A percentile compares a stretch with the other conserved stretches of the same genome.
Conservation (phyloP, 2,113 vertebrate genomes). For the Pristiophorus japonicus region DNA sequence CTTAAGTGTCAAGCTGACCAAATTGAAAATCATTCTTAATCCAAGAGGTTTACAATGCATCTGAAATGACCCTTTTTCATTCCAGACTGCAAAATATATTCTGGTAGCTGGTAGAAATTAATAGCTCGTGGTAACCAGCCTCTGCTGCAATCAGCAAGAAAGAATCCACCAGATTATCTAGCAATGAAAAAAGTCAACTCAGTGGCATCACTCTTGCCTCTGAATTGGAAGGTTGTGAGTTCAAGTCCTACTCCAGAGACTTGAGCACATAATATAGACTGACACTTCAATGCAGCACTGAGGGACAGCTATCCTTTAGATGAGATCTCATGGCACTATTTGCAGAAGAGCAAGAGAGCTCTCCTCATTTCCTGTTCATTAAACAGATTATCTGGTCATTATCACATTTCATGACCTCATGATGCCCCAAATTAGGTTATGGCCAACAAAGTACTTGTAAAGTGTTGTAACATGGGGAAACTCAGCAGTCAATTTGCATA, state of each 20-base stretch:
- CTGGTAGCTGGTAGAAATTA: no score
- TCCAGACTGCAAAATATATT: no score
- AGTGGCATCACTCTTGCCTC: neutral
- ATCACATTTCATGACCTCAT: neutral
- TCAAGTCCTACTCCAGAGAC: neutral
- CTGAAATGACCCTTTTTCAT: no score
- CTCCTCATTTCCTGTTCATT: neutral
- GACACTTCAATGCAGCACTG: neutral
- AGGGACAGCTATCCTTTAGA: neutral
- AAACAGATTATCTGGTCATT: neutral
- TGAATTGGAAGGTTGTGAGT: neutral
- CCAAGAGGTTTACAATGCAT: no score
- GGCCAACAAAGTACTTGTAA: neutral
- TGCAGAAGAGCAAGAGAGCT: neutral
- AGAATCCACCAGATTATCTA: neutral
- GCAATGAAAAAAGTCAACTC: neutral
- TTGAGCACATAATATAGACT: neutral
- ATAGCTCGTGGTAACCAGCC: no score
- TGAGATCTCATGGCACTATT: neutral
- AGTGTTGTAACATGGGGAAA: neutral
- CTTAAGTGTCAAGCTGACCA: no score
- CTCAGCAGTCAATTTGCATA: neutral
- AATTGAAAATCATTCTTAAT: no score
- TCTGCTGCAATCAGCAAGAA: no score
- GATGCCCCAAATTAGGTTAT: neutral